A percentile compares a stretch with the other conserved stretches of the same genome.
phyloP scores from a whole-genome alignment of 1,140 invertebrate species.

The Brachionus rubens region DNA sequence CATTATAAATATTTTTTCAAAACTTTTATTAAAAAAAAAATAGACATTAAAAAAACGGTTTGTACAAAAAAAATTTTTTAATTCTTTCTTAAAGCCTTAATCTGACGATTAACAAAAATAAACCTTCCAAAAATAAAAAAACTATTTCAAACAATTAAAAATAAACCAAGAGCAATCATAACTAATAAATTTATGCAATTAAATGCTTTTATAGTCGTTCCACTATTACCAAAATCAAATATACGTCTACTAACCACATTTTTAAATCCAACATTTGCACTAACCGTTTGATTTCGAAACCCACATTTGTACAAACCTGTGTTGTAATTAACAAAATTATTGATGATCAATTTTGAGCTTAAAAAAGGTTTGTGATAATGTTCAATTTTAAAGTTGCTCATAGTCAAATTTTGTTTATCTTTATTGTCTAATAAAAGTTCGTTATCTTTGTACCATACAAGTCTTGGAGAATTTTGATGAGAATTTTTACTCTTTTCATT shows the following conservation, averaged over 20 bases:
- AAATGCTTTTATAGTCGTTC: too few species aligned
- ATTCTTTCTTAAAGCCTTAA: too few species aligned
- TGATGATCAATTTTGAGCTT: background rate
- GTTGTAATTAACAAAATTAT: background rate
- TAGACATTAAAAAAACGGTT: too few species aligned
- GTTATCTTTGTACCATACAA: constrained; percentile 14
- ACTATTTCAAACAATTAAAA: too few species aligned
- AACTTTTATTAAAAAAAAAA: too few species aligned
- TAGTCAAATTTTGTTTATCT: background rate
- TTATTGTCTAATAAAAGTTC: background rate
- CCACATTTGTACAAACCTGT: constrained; percentile 3
- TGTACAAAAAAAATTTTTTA: too few species aligned
- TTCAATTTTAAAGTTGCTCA: constrained; percentile 10
- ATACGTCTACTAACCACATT: constrained; percentile 2
- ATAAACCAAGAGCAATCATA: too few species aligned
- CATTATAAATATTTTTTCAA: too few species aligned
- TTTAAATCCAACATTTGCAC: background rate
- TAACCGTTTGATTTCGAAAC: constrained; percentile 16
- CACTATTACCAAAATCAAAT: constrained; percentile 25
- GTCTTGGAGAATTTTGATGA: background rate
- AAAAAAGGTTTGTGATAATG: background rate
- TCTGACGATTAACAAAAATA: too few species aligned
- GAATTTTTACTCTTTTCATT: background rate
- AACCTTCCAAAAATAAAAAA: too few species aligned
- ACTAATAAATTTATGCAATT: too few species aligned